A percentile compares a stretch with the other conserved stretches of the same genome.
These are phyloP conservation scores for Pomatorhinus ruficollis DNA, from an alignment of 2,113 vertebrate species.

Conservation along the genomic window DNA sequence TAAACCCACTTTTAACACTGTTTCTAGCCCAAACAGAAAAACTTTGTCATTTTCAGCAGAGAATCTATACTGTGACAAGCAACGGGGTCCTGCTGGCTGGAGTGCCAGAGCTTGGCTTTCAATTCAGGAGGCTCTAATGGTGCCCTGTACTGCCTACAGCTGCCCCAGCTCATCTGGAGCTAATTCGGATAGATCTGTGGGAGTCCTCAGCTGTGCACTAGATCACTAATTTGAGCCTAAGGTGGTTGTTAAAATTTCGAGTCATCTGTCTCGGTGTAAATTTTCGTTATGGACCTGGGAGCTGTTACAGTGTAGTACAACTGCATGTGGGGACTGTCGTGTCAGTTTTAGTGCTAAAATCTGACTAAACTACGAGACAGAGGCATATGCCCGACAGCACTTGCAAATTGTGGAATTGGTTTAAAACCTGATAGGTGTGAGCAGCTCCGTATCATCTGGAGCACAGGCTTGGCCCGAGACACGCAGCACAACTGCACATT, in stretches of 20 bases:
- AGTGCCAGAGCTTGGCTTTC: rapidly evolving
- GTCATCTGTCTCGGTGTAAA: rapidly evolving
- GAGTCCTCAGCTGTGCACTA: not conserved
- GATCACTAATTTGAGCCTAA: not conserved
- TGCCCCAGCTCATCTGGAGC: not conserved
- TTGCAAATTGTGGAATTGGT: rapidly evolving
- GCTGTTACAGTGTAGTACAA: too few species aligned
- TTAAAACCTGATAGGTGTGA: not conserved
- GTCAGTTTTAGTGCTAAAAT: not conserved
- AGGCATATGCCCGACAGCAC: rapidly evolving
- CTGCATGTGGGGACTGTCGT: rapidly evolving
- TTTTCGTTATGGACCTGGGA: rapidly evolving
- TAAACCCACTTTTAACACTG: not conserved
- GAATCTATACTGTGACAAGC: not conserved
- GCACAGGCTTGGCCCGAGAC: not conserved
- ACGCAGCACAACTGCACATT: rapidly evolving
- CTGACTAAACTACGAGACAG: not conserved
- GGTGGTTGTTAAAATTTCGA: rapidly evolving
- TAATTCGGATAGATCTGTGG: rapidly evolving
- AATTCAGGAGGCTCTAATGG: not conserved
- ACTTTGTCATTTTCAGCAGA: not conserved
- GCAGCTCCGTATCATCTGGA: not conserved
- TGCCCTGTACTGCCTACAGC: not conserved
- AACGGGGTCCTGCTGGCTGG: not conserved
- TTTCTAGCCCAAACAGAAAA: not conserved